These are phyloP conservation scores for Phaedon cochleariae DNA, from an alignment of 2,888 invertebrate genomes.

Conservation along the genomic window DNA sequence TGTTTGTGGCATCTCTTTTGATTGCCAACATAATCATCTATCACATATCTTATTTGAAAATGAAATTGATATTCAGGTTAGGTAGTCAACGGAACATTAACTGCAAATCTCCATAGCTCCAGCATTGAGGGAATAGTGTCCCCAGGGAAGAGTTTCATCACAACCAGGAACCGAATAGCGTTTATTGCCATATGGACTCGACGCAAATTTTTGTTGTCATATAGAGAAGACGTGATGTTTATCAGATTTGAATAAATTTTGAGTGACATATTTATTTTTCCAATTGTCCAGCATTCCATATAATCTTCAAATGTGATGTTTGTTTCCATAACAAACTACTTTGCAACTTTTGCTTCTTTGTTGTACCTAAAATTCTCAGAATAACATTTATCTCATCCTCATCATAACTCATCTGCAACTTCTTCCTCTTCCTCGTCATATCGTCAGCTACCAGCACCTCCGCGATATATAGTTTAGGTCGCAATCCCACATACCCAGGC, in stretches of 20 bases:
- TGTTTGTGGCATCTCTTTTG: no score
- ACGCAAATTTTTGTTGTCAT: no score
- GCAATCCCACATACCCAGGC: constrained; percentile 49
- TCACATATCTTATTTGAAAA: no score
- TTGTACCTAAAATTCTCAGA: no score
- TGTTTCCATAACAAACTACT: constrained; percentile 27
- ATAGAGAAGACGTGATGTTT: no score
- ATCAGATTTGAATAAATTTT: no score
- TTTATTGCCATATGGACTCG: constrained; percentile 39
- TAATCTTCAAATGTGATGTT: constrained; percentile 34
- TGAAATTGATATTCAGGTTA: no score
- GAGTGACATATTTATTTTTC: no score
- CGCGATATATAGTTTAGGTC: constrained; percentile 33
- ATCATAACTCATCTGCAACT: constrained; percentile 6
- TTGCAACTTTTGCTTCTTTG: constrained; percentile 38
- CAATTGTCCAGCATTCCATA: constrained; percentile 27
- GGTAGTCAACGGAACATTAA: no score
- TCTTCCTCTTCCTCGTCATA: constrained; percentile 15
- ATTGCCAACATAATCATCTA: no score
- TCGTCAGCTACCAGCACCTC: constrained; percentile 10
- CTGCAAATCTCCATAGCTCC: no score
- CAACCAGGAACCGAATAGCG: constrained; percentile 14
- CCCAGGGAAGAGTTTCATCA: neutral
- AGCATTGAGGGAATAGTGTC: neutral
- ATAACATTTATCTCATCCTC: constrained; percentile 29